Conservation (phyloP, 2,888 invertebrate species). For the Penaeus monodon region DNA sequence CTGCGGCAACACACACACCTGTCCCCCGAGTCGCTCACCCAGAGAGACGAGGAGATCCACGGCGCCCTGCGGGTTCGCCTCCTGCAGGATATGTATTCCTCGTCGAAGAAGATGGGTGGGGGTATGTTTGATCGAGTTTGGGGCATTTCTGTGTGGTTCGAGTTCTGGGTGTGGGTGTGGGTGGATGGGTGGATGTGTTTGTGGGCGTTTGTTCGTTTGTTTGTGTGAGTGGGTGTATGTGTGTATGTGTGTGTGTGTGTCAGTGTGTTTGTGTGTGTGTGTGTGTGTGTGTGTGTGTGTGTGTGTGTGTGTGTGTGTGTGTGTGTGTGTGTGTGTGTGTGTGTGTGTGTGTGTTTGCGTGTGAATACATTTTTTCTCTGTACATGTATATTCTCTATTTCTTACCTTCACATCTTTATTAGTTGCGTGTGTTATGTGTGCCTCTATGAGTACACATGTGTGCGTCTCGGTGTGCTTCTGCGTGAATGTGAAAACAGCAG, state of each 20-base stretch:
- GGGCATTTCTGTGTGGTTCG: too few relatives aligned
- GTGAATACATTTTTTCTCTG: not conserved
- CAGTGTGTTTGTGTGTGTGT: not conserved
- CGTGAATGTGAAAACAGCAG: too few relatives aligned
- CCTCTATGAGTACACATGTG: too few relatives aligned
- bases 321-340: conserved; percentile 3
- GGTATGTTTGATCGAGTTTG: too few relatives aligned
- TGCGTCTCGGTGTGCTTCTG: too few relatives aligned
- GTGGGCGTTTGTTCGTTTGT: conserved; percentile 12
- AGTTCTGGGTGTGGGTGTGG: not conserved
- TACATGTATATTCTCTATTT: not conserved
- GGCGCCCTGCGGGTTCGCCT: too few relatives aligned
- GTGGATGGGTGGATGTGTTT: conserved; percentile 15
- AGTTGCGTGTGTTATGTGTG: too few relatives aligned
- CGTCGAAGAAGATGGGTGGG: too few relatives aligned
- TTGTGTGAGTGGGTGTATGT: conserved; percentile 4
- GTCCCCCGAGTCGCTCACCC: not conserved
- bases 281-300: conserved; percentile 23
- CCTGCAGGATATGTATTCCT: too few relatives aligned
- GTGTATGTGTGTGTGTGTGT: not conserved
- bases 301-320: conserved; percentile 27
- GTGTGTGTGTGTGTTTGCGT: not conserved
- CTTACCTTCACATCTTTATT: not conserved
- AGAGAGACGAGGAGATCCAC: too few relatives aligned
- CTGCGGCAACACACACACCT: not conserved